Evolutionary conservation across 2,888 invertebrate species (phyloP).

Genomic region (Nomada goodeniana): DNA sequence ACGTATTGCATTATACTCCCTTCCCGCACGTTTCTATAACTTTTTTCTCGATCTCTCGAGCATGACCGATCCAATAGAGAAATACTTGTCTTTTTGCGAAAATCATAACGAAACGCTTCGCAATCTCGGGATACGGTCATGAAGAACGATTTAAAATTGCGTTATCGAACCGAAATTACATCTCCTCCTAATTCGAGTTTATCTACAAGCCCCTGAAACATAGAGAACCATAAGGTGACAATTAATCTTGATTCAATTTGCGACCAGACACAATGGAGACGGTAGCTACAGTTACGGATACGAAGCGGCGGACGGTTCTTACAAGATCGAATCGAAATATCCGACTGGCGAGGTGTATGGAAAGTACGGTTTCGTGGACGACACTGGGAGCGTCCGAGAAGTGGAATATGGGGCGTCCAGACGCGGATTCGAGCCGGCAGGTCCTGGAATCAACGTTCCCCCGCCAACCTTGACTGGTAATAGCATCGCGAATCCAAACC

Average conservation of each 20-base stretch:
- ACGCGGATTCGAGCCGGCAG: conserved; percentile 93
- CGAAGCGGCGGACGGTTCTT: conserved; percentile 94
- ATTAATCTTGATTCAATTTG: not conserved
- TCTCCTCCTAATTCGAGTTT: no score
- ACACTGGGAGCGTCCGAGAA: conserved; percentile 90
- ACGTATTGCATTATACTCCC: conserved; percentile 1
- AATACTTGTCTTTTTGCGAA: not conserved
- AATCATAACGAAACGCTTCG: no score
- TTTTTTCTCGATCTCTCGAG: not conserved
- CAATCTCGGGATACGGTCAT: no score
- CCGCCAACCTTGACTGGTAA: conserved; percentile 89
- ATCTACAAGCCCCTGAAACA: no score
- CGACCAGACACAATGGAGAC: conserved; percentile 90
- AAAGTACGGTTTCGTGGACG: conserved; percentile 95
- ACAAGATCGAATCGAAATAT: conserved; percentile 95
- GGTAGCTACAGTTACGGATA: conserved; percentile 95
- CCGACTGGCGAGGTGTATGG: conserved; percentile 93
- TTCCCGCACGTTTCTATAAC: conserved; percentile 8
- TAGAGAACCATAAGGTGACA: no score
- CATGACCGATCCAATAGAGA: not conserved
- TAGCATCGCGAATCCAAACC: conserved; percentile 84
- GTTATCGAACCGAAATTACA: no score
- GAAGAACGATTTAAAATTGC: no score
- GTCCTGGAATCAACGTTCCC: conserved; percentile 91
- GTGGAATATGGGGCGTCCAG: conserved; percentile 94